A percentile compares a stretch with the other conserved stretches of the same genome.
These are phyloP conservation scores for Odocoileus virginianus DNA, from an alignment of 2,113 vertebrate genomes.

Conservation along the genomic window DNA sequence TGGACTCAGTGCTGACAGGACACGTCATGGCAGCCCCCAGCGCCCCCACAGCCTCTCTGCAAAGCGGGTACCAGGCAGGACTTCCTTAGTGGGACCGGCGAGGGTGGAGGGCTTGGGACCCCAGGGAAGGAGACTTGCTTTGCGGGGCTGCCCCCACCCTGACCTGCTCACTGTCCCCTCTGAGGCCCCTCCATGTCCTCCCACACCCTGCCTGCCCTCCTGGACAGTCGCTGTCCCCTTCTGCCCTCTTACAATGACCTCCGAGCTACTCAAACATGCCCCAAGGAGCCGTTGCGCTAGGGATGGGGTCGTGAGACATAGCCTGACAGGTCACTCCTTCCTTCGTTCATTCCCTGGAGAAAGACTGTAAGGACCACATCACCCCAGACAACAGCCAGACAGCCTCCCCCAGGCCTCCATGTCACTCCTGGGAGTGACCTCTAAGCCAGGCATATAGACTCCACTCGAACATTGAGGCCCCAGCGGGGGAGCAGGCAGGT, in stretches of 20 bases:
- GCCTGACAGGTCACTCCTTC: not conserved
- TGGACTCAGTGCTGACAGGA: fast-evolving
- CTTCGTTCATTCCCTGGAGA: fast-evolving
- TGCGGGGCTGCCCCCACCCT: not conserved
- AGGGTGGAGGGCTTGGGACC: fast-evolving
- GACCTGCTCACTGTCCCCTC: not conserved
- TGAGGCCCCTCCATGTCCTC: not conserved
- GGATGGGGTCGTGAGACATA: fast-evolving
- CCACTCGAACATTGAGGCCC: not conserved
- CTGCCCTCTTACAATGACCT: fast-evolving
- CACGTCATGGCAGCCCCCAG: not conserved
- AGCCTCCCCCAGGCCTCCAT: not conserved
- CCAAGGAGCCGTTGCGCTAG: fast-evolving
- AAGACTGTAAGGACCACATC: not conserved
- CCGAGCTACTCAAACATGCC: fast-evolving
- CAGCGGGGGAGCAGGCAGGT: too few species aligned
- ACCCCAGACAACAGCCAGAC: fast-evolving
- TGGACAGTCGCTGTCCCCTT: too few species aligned
- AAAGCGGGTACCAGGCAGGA: not conserved
- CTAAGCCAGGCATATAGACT: not conserved
- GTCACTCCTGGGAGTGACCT: not conserved
- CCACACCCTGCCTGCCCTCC: not conserved
- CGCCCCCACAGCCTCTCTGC: fast-evolving
- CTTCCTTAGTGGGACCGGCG: fast-evolving
- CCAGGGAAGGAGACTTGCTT: not conserved